Base-by-base conservation (phyloP, 1,140 invertebrate species). In the Drosophila mauritiana region DNA sequence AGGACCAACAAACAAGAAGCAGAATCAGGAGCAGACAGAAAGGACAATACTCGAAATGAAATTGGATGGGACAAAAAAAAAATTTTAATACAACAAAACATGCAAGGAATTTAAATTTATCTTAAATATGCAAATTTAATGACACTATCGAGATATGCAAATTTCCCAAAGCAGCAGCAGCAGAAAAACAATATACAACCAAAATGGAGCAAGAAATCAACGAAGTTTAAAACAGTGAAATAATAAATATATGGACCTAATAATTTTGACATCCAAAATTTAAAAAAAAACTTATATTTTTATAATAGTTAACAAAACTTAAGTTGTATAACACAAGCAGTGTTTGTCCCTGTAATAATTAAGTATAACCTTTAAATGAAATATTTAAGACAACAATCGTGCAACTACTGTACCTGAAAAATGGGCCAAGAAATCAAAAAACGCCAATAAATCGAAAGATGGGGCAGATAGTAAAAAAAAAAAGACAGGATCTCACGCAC, bases 131-230 rank as follows among this genome's bases (percentile, higher is more conserved):
- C 73, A 85, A 85, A 84, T 80, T 80, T 80, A 84, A 69, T 85
- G 81, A 80, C 78, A 85, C 80, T 83, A 84, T 84, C 80, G 77
- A 76, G 72, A 83, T 83, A 84, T 85, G 81, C 77, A 85, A 85
- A 85, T 85, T 61, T 49, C 43, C 40, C 42, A 64, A 57, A 53
- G 36, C 51, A 61, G 48, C 40, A 20, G 22, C 43, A 36, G 22
- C 13, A 49, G 20, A 49, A 62, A 74, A 46, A 76, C 55, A 55
- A 72, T 70, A 79, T 54, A 67, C 10, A 70, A 76, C 46, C n/a
- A 82, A 83, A 83, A 67, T 59, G 59, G 46, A 51, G 63, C 57
- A 69, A 49, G 67, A 73, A 54, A 73, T 69, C 55, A 67, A 81
- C 76, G 56, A 70, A 67, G 53, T 37, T 27, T 17, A 56, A 57